Base-by-base conservation (phyloP, 2,888 invertebrate genomes). In the Vanessa cardui region DNA sequence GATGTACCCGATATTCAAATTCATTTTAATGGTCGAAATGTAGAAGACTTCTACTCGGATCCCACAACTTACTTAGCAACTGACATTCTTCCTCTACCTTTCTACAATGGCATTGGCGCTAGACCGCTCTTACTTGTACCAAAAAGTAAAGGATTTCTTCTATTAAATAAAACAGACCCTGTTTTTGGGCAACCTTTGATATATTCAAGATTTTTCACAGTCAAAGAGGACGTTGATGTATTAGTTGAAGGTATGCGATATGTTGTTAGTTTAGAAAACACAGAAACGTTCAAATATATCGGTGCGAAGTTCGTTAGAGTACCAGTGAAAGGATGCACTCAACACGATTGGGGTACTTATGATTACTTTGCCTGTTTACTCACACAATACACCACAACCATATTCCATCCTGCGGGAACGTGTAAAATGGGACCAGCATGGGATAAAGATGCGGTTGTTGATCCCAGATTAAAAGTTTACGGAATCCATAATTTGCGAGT, bases 181-280 rank as follows among this genome's bases (percentile, higher is more conserved):
- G 80, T 95, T 63, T 94, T 94, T 79, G 95, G 96, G 0, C 93
- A 93, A 60, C 97, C 97, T 0, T 83, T 95, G 64, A 96, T 98
- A 73, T 95, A 95, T 77, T 94, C 97, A 0, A 95, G 94, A 73
- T 95, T 95, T 65, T 95, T 95, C 66, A 93, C 93, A 0, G 93
- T 94, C n/a, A 89, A 93, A 74, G 91, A 94, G 61, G 97, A 97
- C 79, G 73, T 95, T 7, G 88, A 94, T 59, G 88, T 92, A 15
- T 90, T 96, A 75, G 83, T 96, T 18, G 93, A 94, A 75, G 95
- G 95, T 0, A 86, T 95, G 39, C 93, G 94, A 73, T 95, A 94
- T 71, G 94, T 92, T 33, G 80, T 94, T 18, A 89, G 93, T 59
- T 84, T 96, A 50, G 93, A 95, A 74, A 82, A 94, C 6, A 95